Evolutionary conservation across 2,113 vertebrate genomes (phyloP).

Genomic region (Neofelis nebulosa): DNA sequence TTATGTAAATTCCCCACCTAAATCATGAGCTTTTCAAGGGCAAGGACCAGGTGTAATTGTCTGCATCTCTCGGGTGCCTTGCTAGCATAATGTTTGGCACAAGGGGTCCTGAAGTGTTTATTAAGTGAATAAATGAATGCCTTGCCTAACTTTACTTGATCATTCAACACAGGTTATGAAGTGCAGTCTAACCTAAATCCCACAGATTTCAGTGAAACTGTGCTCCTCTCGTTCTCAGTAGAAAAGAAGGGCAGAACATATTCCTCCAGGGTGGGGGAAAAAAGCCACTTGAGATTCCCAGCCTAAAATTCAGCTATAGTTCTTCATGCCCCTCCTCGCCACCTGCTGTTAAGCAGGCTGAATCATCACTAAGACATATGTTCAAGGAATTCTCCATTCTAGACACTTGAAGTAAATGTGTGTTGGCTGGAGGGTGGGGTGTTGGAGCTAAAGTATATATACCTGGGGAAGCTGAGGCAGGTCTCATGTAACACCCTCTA

Average conservation of each 20-base stretch:
- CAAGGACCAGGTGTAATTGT: background rate
- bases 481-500: slow-evolving; percentile 19
- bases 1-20: background rate
- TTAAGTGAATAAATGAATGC: background rate
- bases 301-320: slow-evolving; percentile 59
- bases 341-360: slow-evolving; percentile 70
- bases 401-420: slow-evolving; percentile 54
- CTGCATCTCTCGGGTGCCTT: background rate
- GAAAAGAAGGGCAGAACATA: slow-evolving; percentile 69
- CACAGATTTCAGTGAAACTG: background rate
- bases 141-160: background rate
- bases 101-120: slow-evolving; percentile 1
- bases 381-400: slow-evolving; percentile 66
- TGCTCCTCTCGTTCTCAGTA: slow-evolving; percentile 14
- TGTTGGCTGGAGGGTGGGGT: slow-evolving; percentile 10
- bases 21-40: background rate
- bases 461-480: slow-evolving; percentile 33
- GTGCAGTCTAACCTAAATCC: slow-evolving; percentile 67
- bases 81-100: background rate
- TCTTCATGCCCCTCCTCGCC: slow-evolving; percentile 61
- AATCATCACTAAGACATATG: slow-evolving; percentile 78
- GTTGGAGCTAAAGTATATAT: slow-evolving; percentile 1
- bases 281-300: slow-evolving; percentile 69
- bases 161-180: background rate
- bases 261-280: background rate